Conservation (phyloP, 1,140 invertebrate genomes). For the Cylas formicarius region DNA sequence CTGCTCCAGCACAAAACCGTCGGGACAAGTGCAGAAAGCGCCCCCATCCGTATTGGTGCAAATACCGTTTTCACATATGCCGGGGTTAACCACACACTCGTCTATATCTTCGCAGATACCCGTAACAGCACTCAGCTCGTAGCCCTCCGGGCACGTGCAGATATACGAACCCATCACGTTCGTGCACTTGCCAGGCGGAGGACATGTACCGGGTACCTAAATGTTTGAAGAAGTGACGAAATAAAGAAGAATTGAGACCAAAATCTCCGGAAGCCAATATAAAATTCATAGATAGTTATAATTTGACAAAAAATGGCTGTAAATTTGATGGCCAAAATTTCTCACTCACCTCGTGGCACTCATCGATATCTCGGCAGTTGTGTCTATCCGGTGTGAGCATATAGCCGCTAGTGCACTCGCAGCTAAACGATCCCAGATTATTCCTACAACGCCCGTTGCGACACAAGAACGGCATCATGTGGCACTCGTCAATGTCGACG, state of each 20-base stretch:
- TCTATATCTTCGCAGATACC: constrained; percentile 57
- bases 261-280: too few species aligned
- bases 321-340: too few species aligned
- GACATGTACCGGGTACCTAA: constrained; percentile 53
- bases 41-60: constrained; percentile 47
- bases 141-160: constrained; percentile 61
- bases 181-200: constrained; percentile 57
- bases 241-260: not conserved
- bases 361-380: constrained; percentile 64
- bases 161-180: constrained; percentile 65
- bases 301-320: too few species aligned
- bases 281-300: not conserved
- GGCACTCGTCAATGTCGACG: constrained; percentile 68
- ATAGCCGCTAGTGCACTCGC: constrained; percentile 76
- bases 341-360: constrained; percentile 55
- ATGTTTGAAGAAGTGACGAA: constrained; percentile 37
- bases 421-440: constrained; percentile 72
- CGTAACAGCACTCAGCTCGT: constrained; percentile 52
- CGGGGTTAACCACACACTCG: constrained; percentile 43
- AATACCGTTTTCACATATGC: constrained; percentile 47
- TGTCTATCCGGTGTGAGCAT: constrained; percentile 56
- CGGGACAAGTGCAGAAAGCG: constrained; percentile 50
- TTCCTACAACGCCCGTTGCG: constrained; percentile 75
- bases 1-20: constrained; percentile 39
- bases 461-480: constrained; percentile 71